Conservation (phyloP, 2,888 invertebrate genomes). For the Drosophila histrio region DNA sequence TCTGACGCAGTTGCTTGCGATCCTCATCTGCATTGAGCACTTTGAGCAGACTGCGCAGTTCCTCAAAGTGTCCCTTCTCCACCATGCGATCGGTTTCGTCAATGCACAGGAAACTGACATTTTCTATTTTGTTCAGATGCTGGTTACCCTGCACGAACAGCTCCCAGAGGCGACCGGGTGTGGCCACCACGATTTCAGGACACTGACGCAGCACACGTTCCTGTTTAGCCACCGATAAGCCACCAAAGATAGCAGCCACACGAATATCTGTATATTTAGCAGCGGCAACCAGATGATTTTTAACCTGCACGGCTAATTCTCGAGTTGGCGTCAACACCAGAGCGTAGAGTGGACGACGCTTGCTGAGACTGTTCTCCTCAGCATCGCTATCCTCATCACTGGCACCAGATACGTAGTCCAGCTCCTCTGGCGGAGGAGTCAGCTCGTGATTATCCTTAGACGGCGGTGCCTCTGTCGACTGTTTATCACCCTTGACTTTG, state of each 20-base stretch:
- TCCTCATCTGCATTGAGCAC: slow-evolving; percentile 89
- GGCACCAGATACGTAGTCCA: slow-evolving; percentile 72
- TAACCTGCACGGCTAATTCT: slow-evolving; percentile 97
- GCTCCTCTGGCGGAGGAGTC: slow-evolving; percentile 83
- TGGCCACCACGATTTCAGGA: slow-evolving; percentile 98
- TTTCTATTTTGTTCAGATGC: slow-evolving; percentile 89
- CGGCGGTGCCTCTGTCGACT: slow-evolving; percentile 8
- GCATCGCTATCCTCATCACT: slow-evolving; percentile 63
- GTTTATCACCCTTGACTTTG: slow-evolving; percentile 51
- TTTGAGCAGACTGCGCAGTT: slow-evolving; percentile 92
- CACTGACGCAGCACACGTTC: slow-evolving; percentile 91
- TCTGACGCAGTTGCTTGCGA: slow-evolving; percentile 89
- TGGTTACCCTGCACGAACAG: slow-evolving; percentile 91
- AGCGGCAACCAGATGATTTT: slow-evolving; percentile 91
- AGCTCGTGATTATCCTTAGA: slow-evolving; percentile 71
- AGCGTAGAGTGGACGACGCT: slow-evolving; percentile 87
- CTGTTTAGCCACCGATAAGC: slow-evolving; percentile 97
- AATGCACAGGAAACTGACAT: slow-evolving; percentile 94
- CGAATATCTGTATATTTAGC: slow-evolving; percentile 91
- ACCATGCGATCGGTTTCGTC: slow-evolving; percentile 99
- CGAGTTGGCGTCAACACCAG: slow-evolving; percentile 97
- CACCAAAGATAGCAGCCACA: slow-evolving; percentile 95
- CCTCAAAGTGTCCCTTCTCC: slow-evolving; percentile 97
- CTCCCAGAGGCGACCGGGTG: slow-evolving; percentile 99
- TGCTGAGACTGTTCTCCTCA: slow-evolving; percentile 44